Evolutionary conservation across 92 coral and sea anemone species (phyloP).

Genomic region (Epizoanthus illoricatus): DNA sequence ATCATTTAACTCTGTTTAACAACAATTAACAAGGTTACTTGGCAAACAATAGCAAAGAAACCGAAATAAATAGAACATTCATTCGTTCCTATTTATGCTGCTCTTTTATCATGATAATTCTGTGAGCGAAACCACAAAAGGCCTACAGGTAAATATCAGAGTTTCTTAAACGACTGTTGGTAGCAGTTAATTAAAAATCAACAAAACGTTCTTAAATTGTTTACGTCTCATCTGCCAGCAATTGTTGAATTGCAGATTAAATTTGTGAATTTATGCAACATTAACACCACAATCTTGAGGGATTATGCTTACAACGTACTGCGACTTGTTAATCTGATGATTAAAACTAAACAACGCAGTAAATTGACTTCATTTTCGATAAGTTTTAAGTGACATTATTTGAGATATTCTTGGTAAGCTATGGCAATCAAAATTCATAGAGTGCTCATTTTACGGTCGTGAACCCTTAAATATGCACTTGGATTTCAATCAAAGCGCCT

Average conservation of each 20-base stretch:
- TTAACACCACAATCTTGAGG: too few species aligned
- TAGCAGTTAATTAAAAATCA: too few species aligned
- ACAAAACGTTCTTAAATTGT: too few species aligned
- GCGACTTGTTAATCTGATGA: too few species aligned
- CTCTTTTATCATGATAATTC: slow-evolving; percentile 34
- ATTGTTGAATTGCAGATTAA: too few species aligned
- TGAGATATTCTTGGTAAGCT: neutral
- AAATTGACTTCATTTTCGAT: neutral
- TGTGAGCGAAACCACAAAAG: slow-evolving; percentile 2
- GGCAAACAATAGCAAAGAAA: slow-evolving; percentile 10
- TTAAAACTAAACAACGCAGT: too few species aligned
- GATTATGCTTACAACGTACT: too few species aligned
- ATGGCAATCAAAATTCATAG: slow-evolving; percentile 17
- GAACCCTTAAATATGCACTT: slow-evolving; percentile 23
- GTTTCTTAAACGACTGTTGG: too few species aligned
- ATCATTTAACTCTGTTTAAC: slow-evolving; percentile 29
- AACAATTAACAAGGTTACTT: slow-evolving; percentile 39
- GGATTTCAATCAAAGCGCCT: neutral
- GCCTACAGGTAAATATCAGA: too few species aligned
- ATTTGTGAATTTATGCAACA: too few species aligned
- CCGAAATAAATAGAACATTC: slow-evolving; percentile 27
- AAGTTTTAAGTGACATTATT: neutral
- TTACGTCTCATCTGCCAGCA: too few species aligned
- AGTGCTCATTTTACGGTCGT: slow-evolving; percentile 37
- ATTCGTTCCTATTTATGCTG: slow-evolving; percentile 2